phyloP scores from a whole-genome alignment of 2,888 invertebrate genomes.

The Ophion ellenae region DNA sequence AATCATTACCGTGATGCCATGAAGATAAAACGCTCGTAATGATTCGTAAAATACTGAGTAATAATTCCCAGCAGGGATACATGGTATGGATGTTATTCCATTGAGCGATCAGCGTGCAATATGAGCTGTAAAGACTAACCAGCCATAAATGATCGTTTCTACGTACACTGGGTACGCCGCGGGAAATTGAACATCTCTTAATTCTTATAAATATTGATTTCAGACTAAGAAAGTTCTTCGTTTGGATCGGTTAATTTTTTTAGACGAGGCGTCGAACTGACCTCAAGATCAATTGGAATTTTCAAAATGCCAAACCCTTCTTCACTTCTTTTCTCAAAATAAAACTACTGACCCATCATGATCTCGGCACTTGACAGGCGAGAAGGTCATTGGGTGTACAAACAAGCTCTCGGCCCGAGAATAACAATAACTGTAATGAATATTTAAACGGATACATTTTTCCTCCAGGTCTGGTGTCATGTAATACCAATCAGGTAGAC shows the following conservation, averaged over 20 bases:
- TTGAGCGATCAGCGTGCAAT: constrained; percentile 42
- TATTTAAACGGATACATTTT: too few species aligned
- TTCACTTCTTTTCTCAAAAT: too few species aligned
- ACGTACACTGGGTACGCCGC: constrained; percentile 11
- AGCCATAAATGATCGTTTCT: constrained; percentile 49
- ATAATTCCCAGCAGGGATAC: constrained; percentile 17
- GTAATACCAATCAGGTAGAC: too few species aligned
- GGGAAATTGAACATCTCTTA: background rate
- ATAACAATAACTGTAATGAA: too few species aligned
- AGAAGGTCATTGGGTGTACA: too few species aligned
- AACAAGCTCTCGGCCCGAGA: too few species aligned
- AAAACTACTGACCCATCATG: too few species aligned
- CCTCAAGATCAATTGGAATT: too few species aligned
- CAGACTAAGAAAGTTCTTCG: background rate
- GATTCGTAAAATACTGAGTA: constrained; percentile 40
- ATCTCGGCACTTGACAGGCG: too few species aligned
- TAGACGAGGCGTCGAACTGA: too few species aligned
- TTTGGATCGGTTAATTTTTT: background rate
- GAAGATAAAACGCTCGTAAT: constrained; percentile 8
- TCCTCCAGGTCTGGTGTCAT: too few species aligned
- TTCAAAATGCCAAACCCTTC: too few species aligned
- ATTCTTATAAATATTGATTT: background rate
- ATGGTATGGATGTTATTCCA: constrained; percentile 16
- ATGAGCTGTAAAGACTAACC: constrained; percentile 58
- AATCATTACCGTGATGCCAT: constrained; percentile 2